Conservation (phyloP, 2,888 invertebrate genomes). For the Allacma fusca region DNA sequence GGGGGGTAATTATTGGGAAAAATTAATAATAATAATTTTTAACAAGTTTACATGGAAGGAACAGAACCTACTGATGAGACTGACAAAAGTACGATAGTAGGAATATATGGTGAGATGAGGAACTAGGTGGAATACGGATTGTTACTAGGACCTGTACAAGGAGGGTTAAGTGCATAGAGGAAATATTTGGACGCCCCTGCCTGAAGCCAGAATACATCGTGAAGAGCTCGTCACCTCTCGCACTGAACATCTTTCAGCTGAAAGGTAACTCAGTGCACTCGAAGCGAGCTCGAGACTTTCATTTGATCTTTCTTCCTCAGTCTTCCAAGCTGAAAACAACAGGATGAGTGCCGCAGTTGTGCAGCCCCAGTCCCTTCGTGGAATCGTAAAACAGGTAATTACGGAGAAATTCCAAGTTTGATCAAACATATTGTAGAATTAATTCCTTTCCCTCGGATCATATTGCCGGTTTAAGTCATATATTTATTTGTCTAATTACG, state of each 20-base stretch:
- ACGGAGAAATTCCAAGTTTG: background rate
- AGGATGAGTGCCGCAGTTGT: constrained; percentile 62
- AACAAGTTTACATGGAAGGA: no score
- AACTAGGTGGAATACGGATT: no score
- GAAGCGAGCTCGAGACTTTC: constrained; percentile 20
- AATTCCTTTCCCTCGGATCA: background rate
- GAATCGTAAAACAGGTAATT: constrained; percentile 72
- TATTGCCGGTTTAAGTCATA: constrained; percentile 16
- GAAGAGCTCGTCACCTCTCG: constrained; percentile 26
- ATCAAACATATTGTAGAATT: constrained; percentile 4
- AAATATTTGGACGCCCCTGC: no score
- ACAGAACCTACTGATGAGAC: no score
- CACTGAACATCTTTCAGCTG: constrained; percentile 8
- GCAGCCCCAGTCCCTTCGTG: constrained; percentile 64
- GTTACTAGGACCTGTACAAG: no score
- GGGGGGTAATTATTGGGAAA: no score
- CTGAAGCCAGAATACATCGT: background rate
- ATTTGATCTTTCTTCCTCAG: constrained; percentile 37
- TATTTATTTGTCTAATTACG: background rate
- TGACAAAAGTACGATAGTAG: no score
- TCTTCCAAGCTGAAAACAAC: constrained; percentile 42
- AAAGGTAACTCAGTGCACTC: constrained; percentile 27
- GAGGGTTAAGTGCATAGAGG: no score
- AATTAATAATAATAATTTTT: no score
- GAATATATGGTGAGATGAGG: no score